phyloP scores from a whole-genome alignment of 2,888 invertebrate genomes.

The Phyllotreta striolata region DNA sequence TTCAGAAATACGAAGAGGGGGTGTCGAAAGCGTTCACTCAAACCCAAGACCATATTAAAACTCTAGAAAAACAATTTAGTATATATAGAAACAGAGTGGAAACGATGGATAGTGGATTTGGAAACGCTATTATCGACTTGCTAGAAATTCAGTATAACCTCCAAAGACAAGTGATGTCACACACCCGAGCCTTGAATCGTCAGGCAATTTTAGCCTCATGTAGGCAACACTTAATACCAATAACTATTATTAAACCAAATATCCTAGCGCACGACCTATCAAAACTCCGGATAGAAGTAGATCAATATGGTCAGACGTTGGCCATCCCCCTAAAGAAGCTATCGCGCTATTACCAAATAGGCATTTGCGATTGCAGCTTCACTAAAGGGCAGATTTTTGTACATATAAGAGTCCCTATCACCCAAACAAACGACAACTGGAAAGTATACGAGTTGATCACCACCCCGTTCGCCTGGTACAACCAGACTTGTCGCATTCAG shows the following conservation, averaged over 20 bases:
- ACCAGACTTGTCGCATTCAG: constrained; percentile 34
- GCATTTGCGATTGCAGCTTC: constrained; percentile 36
- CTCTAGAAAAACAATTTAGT: background rate
- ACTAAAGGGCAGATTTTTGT: constrained; percentile 20
- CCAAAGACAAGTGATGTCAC: background rate
- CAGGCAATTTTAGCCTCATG: background rate
- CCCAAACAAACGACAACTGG: constrained; percentile 24
- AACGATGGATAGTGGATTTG: background rate
- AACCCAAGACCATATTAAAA: constrained; percentile 4
- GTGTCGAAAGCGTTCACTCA: constrained; percentile 5
- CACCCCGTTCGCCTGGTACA: constrained; percentile 37
- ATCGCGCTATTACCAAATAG: constrained; percentile 32
- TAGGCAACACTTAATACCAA: constrained; percentile 1
- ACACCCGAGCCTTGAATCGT: constrained; percentile 2
- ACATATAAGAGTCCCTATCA: constrained; percentile 30
- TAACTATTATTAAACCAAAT: constrained; percentile 22
- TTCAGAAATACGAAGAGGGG: constrained; percentile 4
- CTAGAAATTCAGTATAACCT: constrained; percentile 3
- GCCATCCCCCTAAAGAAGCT: constrained; percentile 27
- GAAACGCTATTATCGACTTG: background rate
- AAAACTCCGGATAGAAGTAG: constrained; percentile 19
- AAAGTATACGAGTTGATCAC: constrained; percentile 33
- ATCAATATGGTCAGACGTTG: constrained; percentile 16
- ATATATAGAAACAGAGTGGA: background rate
- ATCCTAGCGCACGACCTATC: constrained; percentile 25